Percentiles rank a stretch among this genome's conserved stretches.
These are phyloP conservation scores for Prinia subflava DNA, from an alignment of 2,113 vertebrate genomes.

Conservation along the genomic window DNA sequence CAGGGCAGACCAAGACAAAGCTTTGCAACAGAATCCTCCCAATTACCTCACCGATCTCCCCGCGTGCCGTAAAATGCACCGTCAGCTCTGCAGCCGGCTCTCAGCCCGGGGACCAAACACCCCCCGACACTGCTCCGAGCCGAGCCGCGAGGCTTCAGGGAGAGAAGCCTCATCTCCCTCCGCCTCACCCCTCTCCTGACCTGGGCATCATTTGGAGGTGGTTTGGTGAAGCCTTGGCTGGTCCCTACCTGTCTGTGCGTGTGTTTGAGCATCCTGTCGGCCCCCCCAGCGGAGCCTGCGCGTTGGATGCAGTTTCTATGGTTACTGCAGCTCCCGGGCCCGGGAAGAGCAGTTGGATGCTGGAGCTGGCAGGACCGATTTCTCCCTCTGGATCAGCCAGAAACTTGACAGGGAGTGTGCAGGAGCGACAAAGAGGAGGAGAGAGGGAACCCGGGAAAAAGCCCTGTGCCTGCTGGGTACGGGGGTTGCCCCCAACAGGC, in stretches of 20 bases:
- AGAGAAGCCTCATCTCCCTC: neutral
- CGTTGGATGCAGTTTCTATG: slow-evolving; percentile 79
- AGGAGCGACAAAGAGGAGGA: slow-evolving; percentile 44
- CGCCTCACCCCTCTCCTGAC: neutral
- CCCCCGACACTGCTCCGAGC: neutral
- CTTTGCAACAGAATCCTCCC: slow-evolving; percentile 58
- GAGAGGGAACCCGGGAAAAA: neutral
- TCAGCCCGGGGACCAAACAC: neutral
- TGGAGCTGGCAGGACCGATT: slow-evolving; percentile 56
- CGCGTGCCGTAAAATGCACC: neutral
- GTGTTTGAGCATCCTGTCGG: neutral
- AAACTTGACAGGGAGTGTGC: slow-evolving; percentile 72
- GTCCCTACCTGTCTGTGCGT: slow-evolving; percentile 49
- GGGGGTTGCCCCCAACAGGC: slow-evolving; percentile 47
- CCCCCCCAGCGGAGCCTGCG: slow-evolving; percentile 43
- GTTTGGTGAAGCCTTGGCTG: neutral
- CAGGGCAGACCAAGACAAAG: slow-evolving; percentile 48
- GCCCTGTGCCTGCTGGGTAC: neutral
- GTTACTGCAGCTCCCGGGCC: slow-evolving; percentile 69
- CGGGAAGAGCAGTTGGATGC: slow-evolving; percentile 61
- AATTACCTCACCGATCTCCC: slow-evolving; percentile 51
- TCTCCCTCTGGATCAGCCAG: slow-evolving; percentile 73
- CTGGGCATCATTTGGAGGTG: neutral
- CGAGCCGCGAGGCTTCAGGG: accelerated
- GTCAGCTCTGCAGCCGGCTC: slow-evolving; percentile 37